Conservation (phyloP, 2,113 vertebrate species). For the Echinops telfairi region DNA sequence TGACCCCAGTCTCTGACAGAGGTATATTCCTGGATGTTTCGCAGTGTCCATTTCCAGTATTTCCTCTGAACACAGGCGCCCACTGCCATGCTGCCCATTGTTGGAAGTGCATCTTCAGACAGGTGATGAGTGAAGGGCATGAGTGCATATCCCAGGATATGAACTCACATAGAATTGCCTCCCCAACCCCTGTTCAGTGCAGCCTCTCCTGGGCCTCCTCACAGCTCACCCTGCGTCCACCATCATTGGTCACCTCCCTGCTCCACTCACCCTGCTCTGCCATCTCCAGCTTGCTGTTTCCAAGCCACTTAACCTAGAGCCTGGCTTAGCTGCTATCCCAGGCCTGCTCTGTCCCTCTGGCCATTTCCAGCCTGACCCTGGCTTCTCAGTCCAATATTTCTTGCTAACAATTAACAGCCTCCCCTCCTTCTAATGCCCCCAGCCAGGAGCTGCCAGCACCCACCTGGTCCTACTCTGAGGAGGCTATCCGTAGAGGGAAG, state of each 20-base stretch:
- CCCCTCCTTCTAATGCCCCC: not conserved
- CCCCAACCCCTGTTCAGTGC: not conserved
- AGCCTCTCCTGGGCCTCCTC: not conserved
- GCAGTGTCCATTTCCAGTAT: too few species aligned
- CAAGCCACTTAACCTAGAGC: not conserved
- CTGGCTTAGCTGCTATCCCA: too few species aligned
- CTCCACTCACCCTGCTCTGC: not conserved
- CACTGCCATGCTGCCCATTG: not conserved
- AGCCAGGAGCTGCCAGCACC: not conserved
- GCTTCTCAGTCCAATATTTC: not conserved
- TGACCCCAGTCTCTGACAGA: not conserved
- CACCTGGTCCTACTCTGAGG: not conserved
- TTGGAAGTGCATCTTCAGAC: not conserved
- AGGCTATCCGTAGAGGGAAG: not conserved
- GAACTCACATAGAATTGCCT: not conserved
- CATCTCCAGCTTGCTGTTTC: not conserved
- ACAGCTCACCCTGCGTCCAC: not conserved
- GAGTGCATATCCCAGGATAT: too few species aligned
- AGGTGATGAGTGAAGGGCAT: too few species aligned
- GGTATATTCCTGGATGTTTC: not conserved
- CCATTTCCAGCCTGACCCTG: not conserved
- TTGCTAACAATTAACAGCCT: not conserved
- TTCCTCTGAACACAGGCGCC: not conserved
- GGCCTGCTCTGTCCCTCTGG: not conserved
- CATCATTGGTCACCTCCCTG: rapidly evolving